Base-by-base conservation (phyloP, 1,140 invertebrate genomes). In the Zeugodacus cucurbitae region DNA sequence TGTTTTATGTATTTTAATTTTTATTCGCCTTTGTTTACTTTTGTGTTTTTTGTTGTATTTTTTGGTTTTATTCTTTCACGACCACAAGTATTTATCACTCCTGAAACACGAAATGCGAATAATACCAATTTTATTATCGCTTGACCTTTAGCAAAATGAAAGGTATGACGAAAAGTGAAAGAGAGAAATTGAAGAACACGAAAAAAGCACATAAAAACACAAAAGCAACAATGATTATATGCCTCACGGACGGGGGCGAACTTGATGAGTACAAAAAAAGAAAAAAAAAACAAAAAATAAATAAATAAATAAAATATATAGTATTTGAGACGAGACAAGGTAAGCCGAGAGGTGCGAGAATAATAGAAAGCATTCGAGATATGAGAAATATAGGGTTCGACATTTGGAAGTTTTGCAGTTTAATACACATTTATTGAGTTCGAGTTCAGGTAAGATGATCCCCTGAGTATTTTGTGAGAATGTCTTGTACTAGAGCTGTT, bases 111-210 rank as follows among this genome's bases (percentile, higher is more conserved):
- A 74, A 74, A 20, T 37, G 32, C 14, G 67, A 74, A 74, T 74
- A 74, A 74, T 37, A 37, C 17, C 67, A 74, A 74, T 74, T 74
- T 37, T 74, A 74, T 74, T 74, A 34, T 74, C 34, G 67, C 34
- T 74, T 74, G 67, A 74, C 67, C 67, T 74, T 74, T 74, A n/a
- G 4, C 17, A 41, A 74, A 74, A 74, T 74, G 67, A 74, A 74
- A 37, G 32, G 34, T 41, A 74, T 41, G 34, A 37, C 67, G 67
- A 37, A 74, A 74, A 74, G 22, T 17, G 1, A 7, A 10, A n/a
- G 58, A 26, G 32, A 1, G 20, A 37, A 74, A 32, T 37, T 74
- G 58, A 41, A 20, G 22, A 37, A n/a, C 34, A 74, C 6, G 34
- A n/a, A 67, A 67, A 67, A 67, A 62, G 29, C 3, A 67, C 62